phyloP scores from a whole-genome alignment of 2,113 vertebrate genomes.

The Ptilorrhoa leucosticta region DNA sequence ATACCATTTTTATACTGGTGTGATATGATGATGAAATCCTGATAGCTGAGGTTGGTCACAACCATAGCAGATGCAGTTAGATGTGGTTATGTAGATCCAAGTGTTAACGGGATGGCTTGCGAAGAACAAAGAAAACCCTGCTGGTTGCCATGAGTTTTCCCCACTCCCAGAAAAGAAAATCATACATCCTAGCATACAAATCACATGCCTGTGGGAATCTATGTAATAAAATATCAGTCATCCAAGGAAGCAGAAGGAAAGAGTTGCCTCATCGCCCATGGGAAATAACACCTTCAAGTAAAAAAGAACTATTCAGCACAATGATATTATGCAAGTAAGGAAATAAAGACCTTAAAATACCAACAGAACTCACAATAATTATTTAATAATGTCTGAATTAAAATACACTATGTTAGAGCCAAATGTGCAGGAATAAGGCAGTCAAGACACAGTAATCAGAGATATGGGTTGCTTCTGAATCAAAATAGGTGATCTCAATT shows the following conservation, averaged over 20 bases:
- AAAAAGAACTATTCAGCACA: conserved; percentile 44
- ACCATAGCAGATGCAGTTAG: conserved; percentile 55
- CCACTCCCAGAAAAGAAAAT: background rate
- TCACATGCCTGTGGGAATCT: conserved; percentile 58
- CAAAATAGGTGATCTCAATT: background rate
- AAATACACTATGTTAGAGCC: background rate
- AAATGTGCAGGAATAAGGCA: background rate
- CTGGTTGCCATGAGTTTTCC: background rate
- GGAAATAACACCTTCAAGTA: conserved; percentile 57
- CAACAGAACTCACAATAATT: background rate
- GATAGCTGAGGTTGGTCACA: background rate
- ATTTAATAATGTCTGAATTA: background rate
- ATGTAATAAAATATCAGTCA: conserved; percentile 62
- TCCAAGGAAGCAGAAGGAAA: conserved; percentile 54
- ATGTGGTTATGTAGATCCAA: background rate
- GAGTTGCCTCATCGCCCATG: conserved; percentile 33
- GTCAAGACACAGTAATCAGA: background rate
- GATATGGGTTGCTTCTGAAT: background rate
- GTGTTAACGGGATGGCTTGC: conserved; percentile 9
- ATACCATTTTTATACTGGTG: background rate
- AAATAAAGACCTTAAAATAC: background rate
- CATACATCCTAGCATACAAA: background rate
- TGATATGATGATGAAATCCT: conserved; percentile 54
- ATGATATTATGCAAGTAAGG: background rate
- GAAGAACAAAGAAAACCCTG: conserved; percentile 33